These are phyloP conservation scores for Tolypeutes matacus DNA, from an alignment of 2,797 vertebrate genomes.

Conservation along the genomic window DNA sequence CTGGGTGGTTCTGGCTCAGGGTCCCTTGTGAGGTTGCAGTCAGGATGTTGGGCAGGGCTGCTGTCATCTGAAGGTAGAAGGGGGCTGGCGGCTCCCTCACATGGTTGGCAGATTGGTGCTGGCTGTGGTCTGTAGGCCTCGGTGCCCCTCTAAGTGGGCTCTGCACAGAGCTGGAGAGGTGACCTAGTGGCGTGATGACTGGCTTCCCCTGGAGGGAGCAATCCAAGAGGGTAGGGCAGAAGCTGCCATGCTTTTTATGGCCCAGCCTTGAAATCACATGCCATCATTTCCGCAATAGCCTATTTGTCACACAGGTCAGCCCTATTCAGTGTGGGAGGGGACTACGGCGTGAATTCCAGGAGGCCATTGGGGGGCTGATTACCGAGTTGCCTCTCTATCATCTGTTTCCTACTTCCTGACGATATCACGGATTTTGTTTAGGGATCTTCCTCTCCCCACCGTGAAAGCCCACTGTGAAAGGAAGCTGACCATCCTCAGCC, in stretches of 20 bases:
- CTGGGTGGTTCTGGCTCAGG: background rate
- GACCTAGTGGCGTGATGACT: background rate
- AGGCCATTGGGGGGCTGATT: background rate
- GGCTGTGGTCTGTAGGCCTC: background rate
- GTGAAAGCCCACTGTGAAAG: background rate
- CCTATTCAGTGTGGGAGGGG: background rate
- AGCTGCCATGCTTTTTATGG: background rate
- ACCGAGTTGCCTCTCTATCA: background rate
- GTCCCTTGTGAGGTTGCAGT: background rate
- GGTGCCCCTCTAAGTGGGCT: background rate
- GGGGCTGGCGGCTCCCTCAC: background rate
- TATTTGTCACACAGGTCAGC: background rate
- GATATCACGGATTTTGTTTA: background rate
- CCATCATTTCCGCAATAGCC: background rate
- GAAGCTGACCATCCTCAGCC: background rate
- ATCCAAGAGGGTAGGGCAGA: background rate
- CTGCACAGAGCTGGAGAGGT: background rate
- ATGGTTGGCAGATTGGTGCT: background rate
- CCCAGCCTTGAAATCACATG: background rate
- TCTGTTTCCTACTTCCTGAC: background rate
- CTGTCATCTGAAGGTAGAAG: background rate
- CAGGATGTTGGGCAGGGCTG: background rate
- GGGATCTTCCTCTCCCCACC: background rate
- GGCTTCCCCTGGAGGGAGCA: background rate
- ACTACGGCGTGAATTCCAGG: background rate